A percentile compares a stretch with the other conserved stretches of the same genome.
These are phyloP conservation scores for Pan paniscus DNA, from an alignment of 2,113 vertebrate species.

Conservation along the genomic window DNA sequence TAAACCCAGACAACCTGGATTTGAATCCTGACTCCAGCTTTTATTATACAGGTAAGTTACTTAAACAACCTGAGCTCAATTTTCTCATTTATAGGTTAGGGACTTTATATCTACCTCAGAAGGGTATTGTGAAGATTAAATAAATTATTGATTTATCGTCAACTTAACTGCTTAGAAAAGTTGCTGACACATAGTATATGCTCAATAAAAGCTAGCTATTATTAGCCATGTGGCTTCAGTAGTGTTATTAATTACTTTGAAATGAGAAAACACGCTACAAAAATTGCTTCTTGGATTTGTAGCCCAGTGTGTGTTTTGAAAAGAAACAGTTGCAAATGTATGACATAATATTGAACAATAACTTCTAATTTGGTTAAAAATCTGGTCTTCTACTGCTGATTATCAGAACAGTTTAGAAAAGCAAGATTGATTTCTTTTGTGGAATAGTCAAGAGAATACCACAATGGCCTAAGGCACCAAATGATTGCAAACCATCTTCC, in stretches of 20 bases:
- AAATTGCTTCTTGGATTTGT: not conserved
- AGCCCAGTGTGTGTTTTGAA: not conserved
- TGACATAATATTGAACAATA: not conserved
- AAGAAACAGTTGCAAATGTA: not conserved
- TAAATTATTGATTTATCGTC: not conserved
- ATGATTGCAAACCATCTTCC: constrained; percentile 66
- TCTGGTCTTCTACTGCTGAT: not conserved
- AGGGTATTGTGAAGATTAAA: not conserved
- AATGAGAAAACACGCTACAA: not conserved
- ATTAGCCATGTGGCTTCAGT: not conserved
- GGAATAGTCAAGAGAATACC: constrained; percentile 18
- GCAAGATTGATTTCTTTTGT: constrained; percentile 54
- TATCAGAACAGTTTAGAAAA: not conserved
- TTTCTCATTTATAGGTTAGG: not conserved
- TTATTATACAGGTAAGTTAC: not conserved
- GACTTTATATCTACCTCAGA: not conserved
- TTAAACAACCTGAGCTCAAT: not conserved
- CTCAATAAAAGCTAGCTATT: not conserved
- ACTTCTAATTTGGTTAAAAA: constrained; percentile 46
- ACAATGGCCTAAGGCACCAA: constrained; percentile 58
- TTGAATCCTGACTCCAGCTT: not conserved
- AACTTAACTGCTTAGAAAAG: not conserved
- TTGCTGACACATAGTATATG: not conserved
- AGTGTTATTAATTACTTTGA: not conserved
- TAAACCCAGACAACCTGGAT: not conserved